Conservation (phyloP, 2,113 vertebrate genomes). For the Oncorhynchus nerka region DNA sequence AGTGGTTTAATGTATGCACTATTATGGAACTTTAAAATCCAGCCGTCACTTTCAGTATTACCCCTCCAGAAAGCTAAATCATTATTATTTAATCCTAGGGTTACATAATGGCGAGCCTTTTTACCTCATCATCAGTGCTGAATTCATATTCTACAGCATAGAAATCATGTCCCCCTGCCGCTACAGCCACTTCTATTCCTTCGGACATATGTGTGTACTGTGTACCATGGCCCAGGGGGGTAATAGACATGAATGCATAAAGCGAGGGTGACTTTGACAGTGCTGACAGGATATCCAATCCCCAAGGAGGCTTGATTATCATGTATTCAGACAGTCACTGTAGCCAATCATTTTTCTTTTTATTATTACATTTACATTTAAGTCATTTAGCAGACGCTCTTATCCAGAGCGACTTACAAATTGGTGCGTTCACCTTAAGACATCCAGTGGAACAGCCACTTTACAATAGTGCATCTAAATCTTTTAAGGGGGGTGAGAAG, state of each 20-base stretch:
- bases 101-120: not conserved
- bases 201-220: too few species aligned
- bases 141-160: not conserved
- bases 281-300: not conserved
- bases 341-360: constrained; percentile 15
- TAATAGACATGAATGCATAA: not conserved
- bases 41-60: not conserved
- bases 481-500: too few species aligned
- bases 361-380: too few species aligned
- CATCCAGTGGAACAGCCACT: too few species aligned
- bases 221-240: too few species aligned
- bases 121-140: not conserved
- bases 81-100: not conserved
- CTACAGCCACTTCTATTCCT: not conserved
- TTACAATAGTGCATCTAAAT: too few species aligned
- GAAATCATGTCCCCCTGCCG: not conserved
- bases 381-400: too few species aligned
- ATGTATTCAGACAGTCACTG: constrained; percentile 5
- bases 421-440: too few species aligned
- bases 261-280: not conserved
- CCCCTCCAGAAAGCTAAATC: not conserved
- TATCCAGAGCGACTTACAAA: too few species aligned
- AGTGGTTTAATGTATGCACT: too few species aligned
- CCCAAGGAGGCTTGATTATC: too few species aligned
- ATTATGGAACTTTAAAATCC: not conserved